Evolutionary conservation across 2,797 vertebrate genomes (phyloP).

Genomic region (Botia kubotai): DNA sequence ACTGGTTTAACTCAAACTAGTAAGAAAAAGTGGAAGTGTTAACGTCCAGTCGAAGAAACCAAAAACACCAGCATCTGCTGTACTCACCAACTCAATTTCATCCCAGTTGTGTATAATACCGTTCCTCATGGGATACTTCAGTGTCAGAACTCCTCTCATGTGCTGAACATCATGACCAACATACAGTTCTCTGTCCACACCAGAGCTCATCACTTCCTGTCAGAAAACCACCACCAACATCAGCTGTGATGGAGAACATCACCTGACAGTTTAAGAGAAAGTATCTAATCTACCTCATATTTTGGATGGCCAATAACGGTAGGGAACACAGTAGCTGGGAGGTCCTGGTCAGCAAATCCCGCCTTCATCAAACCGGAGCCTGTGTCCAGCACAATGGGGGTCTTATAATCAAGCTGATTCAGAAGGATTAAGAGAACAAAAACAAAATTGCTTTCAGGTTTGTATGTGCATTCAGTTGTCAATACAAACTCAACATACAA

Average conservation of each 20-base stretch:
- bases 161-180: conserved; percentile 79
- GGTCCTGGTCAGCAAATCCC: conserved; percentile 77
- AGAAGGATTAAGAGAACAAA: neutral
- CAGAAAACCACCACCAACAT: neutral
- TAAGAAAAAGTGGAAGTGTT: too few relatives aligned
- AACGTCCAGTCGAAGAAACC: too few relatives aligned
- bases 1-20: too few relatives aligned
- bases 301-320: conserved; percentile 79
- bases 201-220: conserved; percentile 76
- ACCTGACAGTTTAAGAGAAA: neutral
- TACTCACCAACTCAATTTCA: conserved; percentile 78
- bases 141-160: conserved; percentile 79
- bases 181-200: conserved; percentile 68
- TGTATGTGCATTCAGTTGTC: neutral
- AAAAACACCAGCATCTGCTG: neutral
- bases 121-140: conserved; percentile 77
- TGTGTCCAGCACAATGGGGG: conserved; percentile 76
- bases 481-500: neutral
- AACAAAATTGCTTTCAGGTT: neutral
- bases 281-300: conserved; percentile 74
- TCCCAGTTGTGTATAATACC: conserved; percentile 80
- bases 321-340: conserved; percentile 74
- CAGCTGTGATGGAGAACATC: neutral
- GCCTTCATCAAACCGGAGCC: conserved; percentile 82
- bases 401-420: conserved; percentile 65